Evolutionary conservation across 30 jellyfish, hydroid and myxozoan species (phyloP).

Genomic region (Pseudorhiza aurosa): DNA sequence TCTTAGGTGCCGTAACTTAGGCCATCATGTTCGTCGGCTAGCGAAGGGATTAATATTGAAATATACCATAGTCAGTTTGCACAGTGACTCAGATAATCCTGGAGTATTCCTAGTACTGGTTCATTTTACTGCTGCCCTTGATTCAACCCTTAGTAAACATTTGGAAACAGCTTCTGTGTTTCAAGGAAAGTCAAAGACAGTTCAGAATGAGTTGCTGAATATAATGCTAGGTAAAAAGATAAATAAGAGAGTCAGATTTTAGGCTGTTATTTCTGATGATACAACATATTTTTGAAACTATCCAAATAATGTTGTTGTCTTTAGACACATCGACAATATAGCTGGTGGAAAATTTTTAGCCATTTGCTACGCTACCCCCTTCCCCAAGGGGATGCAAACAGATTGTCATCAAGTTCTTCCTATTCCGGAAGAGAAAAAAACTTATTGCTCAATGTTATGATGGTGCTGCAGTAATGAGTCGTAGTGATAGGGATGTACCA

Average conservation of each 20-base stretch:
- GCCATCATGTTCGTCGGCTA: too few relatives aligned
- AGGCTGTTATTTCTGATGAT: slow-evolving; percentile 66
- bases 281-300: slow-evolving; percentile 54
- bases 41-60: too few relatives aligned
- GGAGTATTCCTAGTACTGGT: slow-evolving; percentile 69
- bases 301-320: slow-evolving; percentile 63
- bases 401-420: slow-evolving; percentile 40
- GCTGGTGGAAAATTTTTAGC: slow-evolving; percentile 43
- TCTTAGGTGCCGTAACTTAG: too few relatives aligned
- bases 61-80: too few relatives aligned
- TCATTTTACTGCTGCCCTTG: slow-evolving; percentile 48
- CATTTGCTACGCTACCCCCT: slow-evolving; percentile 30
- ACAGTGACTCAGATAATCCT: slow-evolving; percentile 60
- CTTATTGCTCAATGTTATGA: slow-evolving; percentile 46
- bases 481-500: slow-evolving; percentile 36
- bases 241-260: too few relatives aligned
- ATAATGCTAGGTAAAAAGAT: slow-evolving; percentile 40
- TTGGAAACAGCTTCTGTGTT: slow-evolving; percentile 38
- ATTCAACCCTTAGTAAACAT: slow-evolving; percentile 31
- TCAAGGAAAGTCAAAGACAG: slow-evolving; percentile 55
- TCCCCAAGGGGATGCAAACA: slow-evolving; percentile 29
- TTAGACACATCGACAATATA: slow-evolving; percentile 17
- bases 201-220: slow-evolving; percentile 60
- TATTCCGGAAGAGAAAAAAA: neutral
- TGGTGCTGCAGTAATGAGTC: slow-evolving; percentile 50